Evolutionary conservation across 1,140 invertebrate genomes (phyloP).

Genomic region (Aporrectodea caliginosa): DNA sequence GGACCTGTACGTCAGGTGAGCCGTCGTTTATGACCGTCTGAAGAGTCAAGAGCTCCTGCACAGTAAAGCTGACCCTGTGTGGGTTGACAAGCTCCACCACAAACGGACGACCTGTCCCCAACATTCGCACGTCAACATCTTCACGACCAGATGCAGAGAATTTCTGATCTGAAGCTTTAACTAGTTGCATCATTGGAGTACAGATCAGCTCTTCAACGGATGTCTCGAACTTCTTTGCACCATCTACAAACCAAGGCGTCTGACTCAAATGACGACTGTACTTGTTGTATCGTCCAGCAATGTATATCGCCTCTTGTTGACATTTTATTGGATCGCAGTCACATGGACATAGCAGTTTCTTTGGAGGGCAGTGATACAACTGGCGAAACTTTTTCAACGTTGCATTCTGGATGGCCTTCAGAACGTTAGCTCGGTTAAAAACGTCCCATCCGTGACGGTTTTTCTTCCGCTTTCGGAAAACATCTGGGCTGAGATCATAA

Average conservation of each 20-base stretch:
- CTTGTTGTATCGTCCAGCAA: slow-evolving; percentile 77
- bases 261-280: slow-evolving; percentile 80
- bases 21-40: slow-evolving; percentile 24
- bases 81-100: slow-evolving; percentile 33
- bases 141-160: slow-evolving; percentile 87
- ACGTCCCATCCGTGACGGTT: slow-evolving; percentile 39
- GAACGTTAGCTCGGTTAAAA: slow-evolving; percentile 47
- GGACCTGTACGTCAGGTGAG: slow-evolving; percentile 1
- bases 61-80: slow-evolving; percentile 13
- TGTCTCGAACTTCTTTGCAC: slow-evolving; percentile 71
- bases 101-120: slow-evolving; percentile 66
- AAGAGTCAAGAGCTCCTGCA: slow-evolving; percentile 5
- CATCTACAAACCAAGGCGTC: slow-evolving; percentile 88
- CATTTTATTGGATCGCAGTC: slow-evolving; percentile 43
- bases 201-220: slow-evolving; percentile 90
- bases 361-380: slow-evolving; percentile 37
- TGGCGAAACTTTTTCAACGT: slow-evolving; percentile 43
- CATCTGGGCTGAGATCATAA: slow-evolving; percentile 46
- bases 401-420: slow-evolving; percentile 39
- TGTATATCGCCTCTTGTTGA: slow-evolving; percentile 46
- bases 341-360: slow-evolving; percentile 34
- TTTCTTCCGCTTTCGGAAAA: slow-evolving; percentile 44
- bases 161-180: slow-evolving; percentile 61
- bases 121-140: slow-evolving; percentile 80
- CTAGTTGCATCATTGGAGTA: slow-evolving; percentile 57